Conservation (phyloP, 1,140 invertebrate species). For the Papilio xuthus region DNA sequence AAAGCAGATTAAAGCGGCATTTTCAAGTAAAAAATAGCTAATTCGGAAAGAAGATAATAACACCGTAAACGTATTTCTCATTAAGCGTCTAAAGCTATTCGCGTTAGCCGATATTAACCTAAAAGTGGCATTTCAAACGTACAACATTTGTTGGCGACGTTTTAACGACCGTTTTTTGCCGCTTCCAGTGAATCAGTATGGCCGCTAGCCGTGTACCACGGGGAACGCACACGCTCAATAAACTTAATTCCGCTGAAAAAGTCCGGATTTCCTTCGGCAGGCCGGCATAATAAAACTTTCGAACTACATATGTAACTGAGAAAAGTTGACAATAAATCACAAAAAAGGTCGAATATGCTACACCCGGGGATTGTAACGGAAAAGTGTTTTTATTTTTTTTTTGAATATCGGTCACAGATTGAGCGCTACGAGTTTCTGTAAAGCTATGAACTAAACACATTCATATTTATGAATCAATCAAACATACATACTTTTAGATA, state of each 20-base stretch:
- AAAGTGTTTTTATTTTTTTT: slow-evolving; percentile 43
- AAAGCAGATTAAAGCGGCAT: too few relatives aligned
- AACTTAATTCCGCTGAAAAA: slow-evolving; percentile 56
- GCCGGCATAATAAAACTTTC: slow-evolving; percentile 62
- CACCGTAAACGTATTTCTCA: slow-evolving; percentile 3
- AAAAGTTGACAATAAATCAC: slow-evolving; percentile 63
- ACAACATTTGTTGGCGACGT: slow-evolving; percentile 24
- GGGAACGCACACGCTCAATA: slow-evolving; percentile 53
- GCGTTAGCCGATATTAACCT: slow-evolving; percentile 24
- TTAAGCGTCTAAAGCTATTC: slow-evolving; percentile 9
- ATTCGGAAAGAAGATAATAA: neutral
- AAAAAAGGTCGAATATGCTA: slow-evolving; percentile 61
- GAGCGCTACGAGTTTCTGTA: neutral
- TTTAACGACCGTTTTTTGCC: slow-evolving; percentile 21
- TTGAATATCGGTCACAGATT: slow-evolving; percentile 27
- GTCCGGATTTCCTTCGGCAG: slow-evolving; percentile 55
- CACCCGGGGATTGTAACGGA: slow-evolving; percentile 49
- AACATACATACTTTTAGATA: too few relatives aligned
- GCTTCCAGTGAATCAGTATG: slow-evolving; percentile 20
- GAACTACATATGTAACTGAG: slow-evolving; percentile 44
- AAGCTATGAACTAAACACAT: neutral
- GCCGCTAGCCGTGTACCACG: slow-evolving; percentile 11
- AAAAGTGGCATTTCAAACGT: slow-evolving; percentile 17
- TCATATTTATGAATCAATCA: neutral
- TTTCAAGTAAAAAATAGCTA: neutral